phyloP scores from a whole-genome alignment of 2,797 vertebrate species.

The Rhyacichthys aspro region DNA sequence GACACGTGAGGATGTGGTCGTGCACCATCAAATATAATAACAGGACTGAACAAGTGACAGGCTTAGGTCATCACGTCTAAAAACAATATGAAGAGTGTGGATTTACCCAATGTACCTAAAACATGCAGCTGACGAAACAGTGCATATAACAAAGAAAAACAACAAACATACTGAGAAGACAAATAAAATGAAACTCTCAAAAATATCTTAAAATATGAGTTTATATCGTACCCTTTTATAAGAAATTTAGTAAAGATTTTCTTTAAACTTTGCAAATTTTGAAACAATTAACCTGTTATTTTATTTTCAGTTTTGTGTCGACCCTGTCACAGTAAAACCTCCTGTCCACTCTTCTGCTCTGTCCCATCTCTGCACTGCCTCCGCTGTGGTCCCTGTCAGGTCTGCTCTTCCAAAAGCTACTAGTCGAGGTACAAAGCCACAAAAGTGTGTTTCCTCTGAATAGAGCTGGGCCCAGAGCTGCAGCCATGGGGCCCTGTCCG shows the following conservation, averaged over 20 bases:
- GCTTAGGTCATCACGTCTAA: slow-evolving; percentile 49
- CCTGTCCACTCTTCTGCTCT: no score
- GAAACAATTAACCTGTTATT: slow-evolving; percentile 22
- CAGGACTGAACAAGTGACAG: slow-evolving; percentile 54
- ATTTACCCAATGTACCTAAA: slow-evolving; percentile 39
- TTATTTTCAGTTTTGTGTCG: no score
- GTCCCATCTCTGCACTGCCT: slow-evolving; percentile 21
- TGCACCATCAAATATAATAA: slow-evolving; percentile 64
- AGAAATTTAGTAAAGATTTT: not conserved
- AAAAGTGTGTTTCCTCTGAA: slow-evolving; percentile 68
- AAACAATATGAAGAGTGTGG: slow-evolving; percentile 50
- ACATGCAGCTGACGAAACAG: slow-evolving; percentile 16
- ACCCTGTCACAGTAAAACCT: no score
- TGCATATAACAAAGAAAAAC: not conserved
- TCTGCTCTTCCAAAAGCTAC: slow-evolving; percentile 56
- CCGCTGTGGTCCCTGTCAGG: slow-evolving; percentile 37
- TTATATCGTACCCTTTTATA: no score
- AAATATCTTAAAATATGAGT: no score
- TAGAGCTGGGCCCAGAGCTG: slow-evolving; percentile 57
- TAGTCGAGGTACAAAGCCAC: slow-evolving; percentile 48
- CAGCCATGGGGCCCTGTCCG: slow-evolving; percentile 45
- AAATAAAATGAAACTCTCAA: not conserved
- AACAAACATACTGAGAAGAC: not conserved
- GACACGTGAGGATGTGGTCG: slow-evolving; percentile 70
- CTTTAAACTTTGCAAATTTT: not conserved